Percentiles rank a stretch among this genome's conserved stretches.
Conservation (phyloP, 30 jellyfish, hydroid and myxozoan genomes). For the Catostylus mosaicus region DNA sequence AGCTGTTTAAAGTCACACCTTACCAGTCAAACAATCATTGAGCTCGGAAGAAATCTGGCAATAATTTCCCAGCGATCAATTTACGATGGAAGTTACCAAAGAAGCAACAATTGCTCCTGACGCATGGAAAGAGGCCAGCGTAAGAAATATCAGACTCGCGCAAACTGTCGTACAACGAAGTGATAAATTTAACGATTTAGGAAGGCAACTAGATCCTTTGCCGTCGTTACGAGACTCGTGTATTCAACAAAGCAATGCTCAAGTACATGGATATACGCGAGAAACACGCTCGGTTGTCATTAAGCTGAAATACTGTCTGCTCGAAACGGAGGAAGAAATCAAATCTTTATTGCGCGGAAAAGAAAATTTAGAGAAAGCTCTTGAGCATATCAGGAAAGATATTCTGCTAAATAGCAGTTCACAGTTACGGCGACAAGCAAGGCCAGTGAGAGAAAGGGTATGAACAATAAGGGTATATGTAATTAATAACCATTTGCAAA, state of each 20-base stretch:
- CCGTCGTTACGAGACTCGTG: slow-evolving; percentile 90
- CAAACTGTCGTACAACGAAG: slow-evolving; percentile 91
- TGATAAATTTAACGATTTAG: slow-evolving; percentile 87
- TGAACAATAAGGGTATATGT: too few species aligned
- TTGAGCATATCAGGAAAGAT: slow-evolving; percentile 86
- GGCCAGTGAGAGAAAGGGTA: slow-evolving; percentile 90
- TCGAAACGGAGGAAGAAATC: slow-evolving; percentile 87
- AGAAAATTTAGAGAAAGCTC: slow-evolving; percentile 85
- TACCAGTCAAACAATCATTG: background rate
- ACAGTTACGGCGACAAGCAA: slow-evolving; percentile 60
- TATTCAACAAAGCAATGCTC: slow-evolving; percentile 86
- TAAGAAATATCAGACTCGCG: slow-evolving; percentile 75
- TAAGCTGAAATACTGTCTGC: slow-evolving; percentile 76
- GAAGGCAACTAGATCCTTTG: slow-evolving; percentile 89
- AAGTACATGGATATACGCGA: slow-evolving; percentile 78
- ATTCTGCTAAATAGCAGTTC: slow-evolving; percentile 70
- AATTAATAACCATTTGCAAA: too few species aligned
- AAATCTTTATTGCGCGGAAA: slow-evolving; percentile 76
- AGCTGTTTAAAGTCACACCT: slow-evolving; percentile 19
- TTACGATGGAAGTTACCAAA: slow-evolving; percentile 66
- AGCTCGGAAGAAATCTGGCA: background rate
- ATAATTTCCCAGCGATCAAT: background rate
- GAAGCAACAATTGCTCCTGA: slow-evolving; percentile 91
- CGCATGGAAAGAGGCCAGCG: slow-evolving; percentile 82
- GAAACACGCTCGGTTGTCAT: slow-evolving; percentile 77